Percentiles rank a stretch among this genome's conserved stretches.
Conservation (phyloP, 2,888 invertebrate genomes). For the Dicycla oo region DNA sequence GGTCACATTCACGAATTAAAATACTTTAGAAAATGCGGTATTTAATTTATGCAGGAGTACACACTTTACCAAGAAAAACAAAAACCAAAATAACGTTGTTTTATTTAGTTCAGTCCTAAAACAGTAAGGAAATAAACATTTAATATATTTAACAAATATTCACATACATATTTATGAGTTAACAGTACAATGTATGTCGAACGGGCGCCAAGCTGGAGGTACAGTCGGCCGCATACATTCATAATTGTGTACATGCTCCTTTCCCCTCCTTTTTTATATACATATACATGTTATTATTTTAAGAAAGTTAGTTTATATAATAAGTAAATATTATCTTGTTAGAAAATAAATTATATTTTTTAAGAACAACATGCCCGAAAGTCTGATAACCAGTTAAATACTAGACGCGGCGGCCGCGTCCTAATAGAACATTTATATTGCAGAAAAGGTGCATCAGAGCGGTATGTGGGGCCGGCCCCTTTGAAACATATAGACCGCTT, state of each 20-base stretch:
- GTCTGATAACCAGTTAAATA: no score
- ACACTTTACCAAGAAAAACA: constrained; percentile 1
- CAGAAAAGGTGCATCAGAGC: no score
- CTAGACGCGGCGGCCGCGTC: no score
- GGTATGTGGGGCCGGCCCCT: no score
- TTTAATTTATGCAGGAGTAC: background rate
- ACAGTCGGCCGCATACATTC: constrained; percentile 38
- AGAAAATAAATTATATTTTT: no score
- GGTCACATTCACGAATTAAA: background rate
- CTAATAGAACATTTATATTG: no score
- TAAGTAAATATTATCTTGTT: no score
- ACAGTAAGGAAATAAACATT: constrained; percentile 55
- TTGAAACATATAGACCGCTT: no score
- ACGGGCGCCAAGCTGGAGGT: constrained; percentile 42
- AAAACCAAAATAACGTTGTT: constrained; percentile 15
- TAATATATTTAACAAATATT: constrained; percentile 63
- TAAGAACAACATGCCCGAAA: background rate
- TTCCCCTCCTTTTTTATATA: no score
- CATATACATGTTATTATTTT: no score
- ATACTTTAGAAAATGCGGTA: background rate
- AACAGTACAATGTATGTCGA: constrained; percentile 33
- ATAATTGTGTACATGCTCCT: no score
- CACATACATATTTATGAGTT: constrained; percentile 58
- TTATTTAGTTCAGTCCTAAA: constrained; percentile 32
- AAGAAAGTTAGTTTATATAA: no score